These are phyloP conservation scores for Platycnemis pennipes DNA, from an alignment of 2,888 invertebrate species.

Conservation along the genomic window DNA sequence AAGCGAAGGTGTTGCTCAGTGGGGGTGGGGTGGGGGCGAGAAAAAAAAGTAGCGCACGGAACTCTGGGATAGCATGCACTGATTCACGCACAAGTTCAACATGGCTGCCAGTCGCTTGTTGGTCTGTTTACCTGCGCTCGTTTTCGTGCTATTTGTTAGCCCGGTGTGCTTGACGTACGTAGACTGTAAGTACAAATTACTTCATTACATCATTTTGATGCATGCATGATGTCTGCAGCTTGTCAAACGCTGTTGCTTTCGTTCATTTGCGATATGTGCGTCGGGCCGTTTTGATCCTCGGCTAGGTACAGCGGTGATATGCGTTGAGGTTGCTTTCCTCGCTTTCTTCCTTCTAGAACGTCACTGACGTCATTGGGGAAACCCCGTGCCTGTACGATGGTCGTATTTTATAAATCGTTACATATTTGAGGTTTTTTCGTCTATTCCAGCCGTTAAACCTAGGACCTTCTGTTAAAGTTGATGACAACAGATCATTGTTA, in stretches of 20 bases:
- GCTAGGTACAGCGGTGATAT: not conserved
- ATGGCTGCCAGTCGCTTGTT: conserved; percentile 2
- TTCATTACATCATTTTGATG: not conserved
- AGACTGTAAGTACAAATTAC: not conserved
- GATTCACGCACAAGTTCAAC: not conserved
- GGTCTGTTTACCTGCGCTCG: not conserved
- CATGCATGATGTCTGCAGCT: not conserved
- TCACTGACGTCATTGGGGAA: not conserved
- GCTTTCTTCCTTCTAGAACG: not conserved
- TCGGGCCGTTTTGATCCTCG: not conserved
- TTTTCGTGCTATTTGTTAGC: not conserved
- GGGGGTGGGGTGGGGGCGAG: not conserved
- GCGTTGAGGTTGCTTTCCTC: not conserved
- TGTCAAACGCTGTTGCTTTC: not conserved
- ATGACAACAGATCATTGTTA: too few species aligned
- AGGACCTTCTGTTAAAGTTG: too few species aligned
- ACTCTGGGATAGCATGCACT: conserved; percentile 31
- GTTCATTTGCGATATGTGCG: not conserved
- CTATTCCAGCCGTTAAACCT: too few species aligned
- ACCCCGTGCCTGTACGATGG: not conserved
- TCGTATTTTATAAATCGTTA: too few species aligned
- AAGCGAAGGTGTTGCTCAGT: not conserved
- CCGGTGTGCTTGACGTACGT: not conserved
- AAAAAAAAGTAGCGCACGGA: not conserved
- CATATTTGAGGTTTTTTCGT: too few species aligned